Conservation (phyloP, 2,113 vertebrate genomes). For the Isichthys henryi region DNA sequence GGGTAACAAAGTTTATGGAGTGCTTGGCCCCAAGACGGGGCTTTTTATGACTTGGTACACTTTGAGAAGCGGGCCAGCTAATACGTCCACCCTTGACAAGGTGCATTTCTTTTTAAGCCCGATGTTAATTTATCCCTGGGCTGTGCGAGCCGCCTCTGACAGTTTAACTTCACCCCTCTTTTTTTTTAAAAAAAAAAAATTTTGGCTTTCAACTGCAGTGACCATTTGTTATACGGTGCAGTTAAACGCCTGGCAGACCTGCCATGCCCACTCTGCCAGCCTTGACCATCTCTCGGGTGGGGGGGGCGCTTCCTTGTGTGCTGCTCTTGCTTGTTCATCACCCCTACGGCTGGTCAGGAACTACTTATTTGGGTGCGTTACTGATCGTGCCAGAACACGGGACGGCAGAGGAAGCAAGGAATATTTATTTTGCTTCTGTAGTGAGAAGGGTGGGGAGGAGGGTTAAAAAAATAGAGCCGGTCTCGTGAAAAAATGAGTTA, state of each 20-base stretch:
- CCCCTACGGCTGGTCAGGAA: not conserved
- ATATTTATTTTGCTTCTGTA: not conserved
- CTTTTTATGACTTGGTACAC: conserved; percentile 20
- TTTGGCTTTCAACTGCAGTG: not conserved
- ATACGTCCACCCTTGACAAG: conserved; percentile 28
- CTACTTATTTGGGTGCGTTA: not conserved
- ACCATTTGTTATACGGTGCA: not conserved
- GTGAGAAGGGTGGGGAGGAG: not conserved
- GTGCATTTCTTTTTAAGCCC: conserved; percentile 17
- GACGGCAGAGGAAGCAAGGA: not conserved
- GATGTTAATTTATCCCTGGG: not conserved
- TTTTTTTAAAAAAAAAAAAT: not conserved
- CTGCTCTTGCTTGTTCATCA: too few species aligned
- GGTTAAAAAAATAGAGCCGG: not conserved
- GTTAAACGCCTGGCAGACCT: not conserved
- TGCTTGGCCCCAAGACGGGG: conserved; percentile 11
- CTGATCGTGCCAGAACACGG: not conserved
- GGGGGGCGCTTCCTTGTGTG: too few species aligned
- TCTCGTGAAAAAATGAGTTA: not conserved
- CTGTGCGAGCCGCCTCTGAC: not conserved
- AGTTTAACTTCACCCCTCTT: not conserved
- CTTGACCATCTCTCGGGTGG: too few species aligned
- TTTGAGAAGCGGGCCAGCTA: conserved; percentile 15
- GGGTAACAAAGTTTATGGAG: conserved; percentile 13
- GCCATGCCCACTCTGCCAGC: too few species aligned